Percentiles rank a stretch among this genome's conserved stretches.
These are phyloP conservation scores for Pteromalus puparum DNA, from an alignment of 1,140 invertebrate genomes.

Conservation along the genomic window DNA sequence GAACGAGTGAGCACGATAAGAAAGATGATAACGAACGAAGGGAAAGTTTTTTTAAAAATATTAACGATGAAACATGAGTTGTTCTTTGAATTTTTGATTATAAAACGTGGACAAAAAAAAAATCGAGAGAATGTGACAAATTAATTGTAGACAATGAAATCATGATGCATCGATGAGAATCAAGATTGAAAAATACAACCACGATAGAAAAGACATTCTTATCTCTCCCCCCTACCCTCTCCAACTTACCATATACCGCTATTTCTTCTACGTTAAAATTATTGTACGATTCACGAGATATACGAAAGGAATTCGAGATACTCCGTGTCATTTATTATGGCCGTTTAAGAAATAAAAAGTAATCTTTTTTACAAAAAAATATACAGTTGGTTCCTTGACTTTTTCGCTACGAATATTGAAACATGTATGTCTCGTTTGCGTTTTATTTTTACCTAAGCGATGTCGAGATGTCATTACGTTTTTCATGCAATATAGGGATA, in stretches of 20 bases:
- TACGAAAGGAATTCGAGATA: constrained; percentile 31
- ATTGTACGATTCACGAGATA: constrained; percentile 48
- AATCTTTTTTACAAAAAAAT: constrained; percentile 41
- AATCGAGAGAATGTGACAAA: constrained; percentile 54
- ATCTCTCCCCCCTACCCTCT: constrained; percentile 6
- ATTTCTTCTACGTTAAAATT: constrained; percentile 39
- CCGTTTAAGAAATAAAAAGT: constrained; percentile 25
- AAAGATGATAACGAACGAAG: constrained; percentile 48
- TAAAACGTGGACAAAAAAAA: constrained; percentile 50
- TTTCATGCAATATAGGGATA: constrained; percentile 59
- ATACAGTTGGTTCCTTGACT: constrained; percentile 40
- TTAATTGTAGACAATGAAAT: constrained; percentile 55
- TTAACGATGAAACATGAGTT: constrained; percentile 51
- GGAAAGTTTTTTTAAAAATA: constrained; percentile 52
- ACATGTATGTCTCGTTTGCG: constrained; percentile 47
- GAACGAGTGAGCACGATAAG: constrained; percentile 45
- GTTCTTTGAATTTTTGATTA: constrained; percentile 64
- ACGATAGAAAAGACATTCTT: constrained; percentile 52
- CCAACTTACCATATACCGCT: constrained; percentile 13
- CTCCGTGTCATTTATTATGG: constrained; percentile 32
- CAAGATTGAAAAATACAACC: constrained; percentile 54
- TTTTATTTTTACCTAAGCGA: constrained; percentile 54
- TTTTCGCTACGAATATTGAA: constrained; percentile 50
- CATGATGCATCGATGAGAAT: constrained; percentile 55
- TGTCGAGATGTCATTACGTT: constrained; percentile 57